Conservation (phyloP, 2,888 invertebrate genomes). For the Papilio protenor region DNA sequence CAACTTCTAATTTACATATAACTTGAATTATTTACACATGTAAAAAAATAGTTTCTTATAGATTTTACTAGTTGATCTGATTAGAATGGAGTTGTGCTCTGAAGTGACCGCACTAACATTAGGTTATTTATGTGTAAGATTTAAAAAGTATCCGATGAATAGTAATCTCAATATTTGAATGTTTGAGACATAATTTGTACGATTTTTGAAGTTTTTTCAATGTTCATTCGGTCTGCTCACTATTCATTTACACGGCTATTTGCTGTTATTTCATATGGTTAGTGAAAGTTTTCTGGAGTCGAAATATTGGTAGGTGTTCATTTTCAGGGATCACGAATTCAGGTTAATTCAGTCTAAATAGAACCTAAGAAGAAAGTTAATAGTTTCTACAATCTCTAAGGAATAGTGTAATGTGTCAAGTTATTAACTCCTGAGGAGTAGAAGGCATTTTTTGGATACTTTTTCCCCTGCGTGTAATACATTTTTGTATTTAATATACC, state of each 20-base stretch:
- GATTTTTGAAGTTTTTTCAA: conserved; percentile 1
- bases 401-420: neutral
- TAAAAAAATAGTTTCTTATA: conserved; percentile 70
- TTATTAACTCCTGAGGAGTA: neutral
- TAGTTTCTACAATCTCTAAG: neutral
- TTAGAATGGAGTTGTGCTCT: conserved; percentile 75
- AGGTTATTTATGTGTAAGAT: conserved; percentile 56
- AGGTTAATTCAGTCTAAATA: neutral
- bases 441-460: conserved; percentile 35
- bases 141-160: conserved; percentile 39
- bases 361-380: neutral
- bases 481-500: conserved; percentile 78
- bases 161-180: conserved; percentile 9
- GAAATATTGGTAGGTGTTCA: neutral
- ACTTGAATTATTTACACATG: conserved; percentile 51
- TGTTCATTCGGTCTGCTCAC: neutral
- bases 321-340: conserved; percentile 3
- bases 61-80: conserved; percentile 62
- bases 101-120: conserved; percentile 75
- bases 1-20: conserved; percentile 73
- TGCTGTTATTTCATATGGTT: conserved; percentile 15
- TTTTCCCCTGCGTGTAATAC: conserved; percentile 59
- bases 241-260: neutral
- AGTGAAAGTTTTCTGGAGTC: neutral
- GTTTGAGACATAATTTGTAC: conserved; percentile 1